Evolutionary conservation across 2,113 vertebrate species (phyloP), one percentile per base, ranked within the genome.

Genomic region (Campylomormyrus tamandua): DNA sequence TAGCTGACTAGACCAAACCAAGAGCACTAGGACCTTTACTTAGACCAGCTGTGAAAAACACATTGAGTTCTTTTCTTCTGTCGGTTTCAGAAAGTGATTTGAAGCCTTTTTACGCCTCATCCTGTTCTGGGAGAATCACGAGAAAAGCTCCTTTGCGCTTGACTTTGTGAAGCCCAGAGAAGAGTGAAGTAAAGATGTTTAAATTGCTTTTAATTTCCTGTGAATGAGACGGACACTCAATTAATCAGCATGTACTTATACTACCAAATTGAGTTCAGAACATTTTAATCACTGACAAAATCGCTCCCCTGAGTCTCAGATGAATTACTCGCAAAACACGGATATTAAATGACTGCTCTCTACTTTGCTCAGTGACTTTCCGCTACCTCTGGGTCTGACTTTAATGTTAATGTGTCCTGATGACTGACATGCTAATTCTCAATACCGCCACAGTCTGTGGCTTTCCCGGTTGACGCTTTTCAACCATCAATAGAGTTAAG

Each of bases 191-290:
- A 17, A 66, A 42, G 42, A 46, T 46, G 35, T 48, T 9, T 45
- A n/a, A 70, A 27, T 46, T 88, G 56, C 21, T 19, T 70, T 88
- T 45, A 70, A 48, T 62, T 45, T 62, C 31, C 21, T 24, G 87
- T 24, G 53, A 88, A 46, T 48, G 83, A 85, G 83, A 85, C 2
- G 83, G 83, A 45, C 46, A 49, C 83, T 49, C 19, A 27, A 50
- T 86, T 86, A 86, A 86, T 86, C 24, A 50, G 48, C 45, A 15
- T 48, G 45, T 86, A 49, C 48, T 86, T 86, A 50, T 85, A 85
- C 42, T 80, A 80, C 74, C 74, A 80, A 80, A 80, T 80, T 80
- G 74, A 80, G 74, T 80, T 80, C 74, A 80, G 21, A 49, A 49
- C 83, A n/a, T 48, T 49, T 86, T 50, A 50, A 86, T 86, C 83